A percentile compares a stretch with the other conserved stretches of the same genome.
Conservation (phyloP, 2,113 vertebrate genomes). For the Gracilinanus agilis region DNA sequence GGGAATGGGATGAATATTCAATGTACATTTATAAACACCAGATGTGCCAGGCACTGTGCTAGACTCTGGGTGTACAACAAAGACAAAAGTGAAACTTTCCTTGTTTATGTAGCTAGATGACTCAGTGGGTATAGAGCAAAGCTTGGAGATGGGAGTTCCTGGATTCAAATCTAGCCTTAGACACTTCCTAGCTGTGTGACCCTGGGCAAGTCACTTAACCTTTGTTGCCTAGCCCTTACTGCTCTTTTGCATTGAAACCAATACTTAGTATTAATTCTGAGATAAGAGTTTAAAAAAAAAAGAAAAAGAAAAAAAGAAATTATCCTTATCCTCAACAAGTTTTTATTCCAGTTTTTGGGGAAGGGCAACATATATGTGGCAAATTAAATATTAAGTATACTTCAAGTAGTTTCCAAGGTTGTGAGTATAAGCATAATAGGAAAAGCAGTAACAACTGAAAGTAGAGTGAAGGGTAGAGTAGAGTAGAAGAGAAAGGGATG, state of each 20-base stretch:
- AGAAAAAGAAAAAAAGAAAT: too few species aligned
- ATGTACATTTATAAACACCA: not conserved
- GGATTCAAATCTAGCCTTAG: too few species aligned
- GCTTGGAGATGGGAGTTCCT: too few species aligned
- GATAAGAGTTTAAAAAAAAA: too few species aligned
- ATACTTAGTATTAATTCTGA: too few species aligned
- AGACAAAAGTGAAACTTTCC: not conserved
- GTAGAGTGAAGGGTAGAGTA: not conserved
- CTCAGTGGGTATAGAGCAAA: too few species aligned
- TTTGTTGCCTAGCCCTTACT: too few species aligned
- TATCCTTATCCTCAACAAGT: not conserved
- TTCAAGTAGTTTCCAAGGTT: not conserved
- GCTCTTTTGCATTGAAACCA: too few species aligned
- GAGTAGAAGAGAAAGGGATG: not conserved
- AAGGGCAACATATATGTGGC: not conserved
- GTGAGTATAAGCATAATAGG: not conserved
- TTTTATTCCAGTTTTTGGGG: not conserved
- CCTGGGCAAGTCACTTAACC: too few species aligned
- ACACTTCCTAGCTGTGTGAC: too few species aligned
- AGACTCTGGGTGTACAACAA: not conserved
- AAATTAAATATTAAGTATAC: not conserved
- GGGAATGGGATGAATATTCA: not conserved
- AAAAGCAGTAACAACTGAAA: not conserved
- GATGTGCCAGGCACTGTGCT: not conserved
- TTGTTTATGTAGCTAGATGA: too few species aligned